These are phyloP conservation scores for Ifrita kowaldi DNA, from an alignment of 2,113 vertebrate genomes.

Conservation along the genomic window DNA sequence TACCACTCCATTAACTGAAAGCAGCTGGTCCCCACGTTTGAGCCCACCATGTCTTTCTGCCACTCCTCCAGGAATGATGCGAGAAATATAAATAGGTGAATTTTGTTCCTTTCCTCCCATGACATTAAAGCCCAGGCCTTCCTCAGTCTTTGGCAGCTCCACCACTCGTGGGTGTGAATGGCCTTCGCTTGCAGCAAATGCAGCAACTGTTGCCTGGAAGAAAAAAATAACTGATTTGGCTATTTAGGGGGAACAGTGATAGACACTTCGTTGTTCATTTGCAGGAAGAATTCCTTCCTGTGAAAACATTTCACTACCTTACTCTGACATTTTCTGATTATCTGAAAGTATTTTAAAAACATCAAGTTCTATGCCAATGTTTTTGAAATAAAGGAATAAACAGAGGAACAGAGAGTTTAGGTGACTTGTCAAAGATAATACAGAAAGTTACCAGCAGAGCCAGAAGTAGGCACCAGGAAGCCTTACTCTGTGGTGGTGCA, in stretches of 20 bases:
- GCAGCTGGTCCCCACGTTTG: constrained; percentile 96
- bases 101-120: constrained; percentile 99
- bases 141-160: constrained; percentile 96
- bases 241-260: neutral
- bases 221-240: constrained; percentile 11
- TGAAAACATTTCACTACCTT: neutral
- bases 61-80: constrained; percentile 97
- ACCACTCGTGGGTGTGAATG: constrained; percentile 97
- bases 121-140: constrained; percentile 98
- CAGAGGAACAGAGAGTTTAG: neutral
- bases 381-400: constrained; percentile 13
- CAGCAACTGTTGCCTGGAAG: constrained; percentile 94
- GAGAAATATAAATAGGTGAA: constrained; percentile 98
- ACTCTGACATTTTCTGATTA: neutral
- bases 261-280: neutral
- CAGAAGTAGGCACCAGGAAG: neutral
- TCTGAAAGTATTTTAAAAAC: neutral
- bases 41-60: constrained; percentile 95
- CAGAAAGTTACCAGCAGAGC: neutral
- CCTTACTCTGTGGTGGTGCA: neutral
- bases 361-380: neutral
- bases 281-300: neutral
- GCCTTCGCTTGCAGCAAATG: constrained; percentile 97
- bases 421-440: neutral
- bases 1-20: constrained; percentile 98